Evolutionary conservation across 2,113 vertebrate genomes (phyloP).

Genomic region (Trematocara macrostoma): DNA sequence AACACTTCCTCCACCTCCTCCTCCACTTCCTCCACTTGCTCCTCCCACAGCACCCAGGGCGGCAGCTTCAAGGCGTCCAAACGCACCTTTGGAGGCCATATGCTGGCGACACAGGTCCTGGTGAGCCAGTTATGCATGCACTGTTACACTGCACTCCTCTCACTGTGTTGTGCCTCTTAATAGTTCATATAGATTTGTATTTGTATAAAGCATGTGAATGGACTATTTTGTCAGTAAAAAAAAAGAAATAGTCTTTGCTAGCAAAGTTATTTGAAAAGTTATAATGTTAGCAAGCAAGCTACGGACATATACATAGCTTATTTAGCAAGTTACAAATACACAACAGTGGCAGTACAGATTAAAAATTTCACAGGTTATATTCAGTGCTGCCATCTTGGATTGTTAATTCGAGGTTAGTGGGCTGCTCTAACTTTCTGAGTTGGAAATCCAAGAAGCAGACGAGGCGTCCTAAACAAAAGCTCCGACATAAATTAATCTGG

Average conservation of each 20-base stretch:
- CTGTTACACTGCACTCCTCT: background rate
- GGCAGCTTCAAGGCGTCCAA: conserved; percentile 76
- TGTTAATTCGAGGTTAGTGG: background rate
- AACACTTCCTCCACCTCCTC: background rate
- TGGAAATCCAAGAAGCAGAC: background rate
- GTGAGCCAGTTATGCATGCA: conserved; percentile 13
- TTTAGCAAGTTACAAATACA: background rate
- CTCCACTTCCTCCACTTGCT: conserved; percentile 15
- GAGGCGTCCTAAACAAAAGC: background rate
- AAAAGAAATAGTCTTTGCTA: background rate
- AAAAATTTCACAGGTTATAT: background rate
- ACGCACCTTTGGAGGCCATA: conserved; percentile 92
- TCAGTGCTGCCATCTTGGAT: background rate
- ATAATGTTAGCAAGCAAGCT: background rate
- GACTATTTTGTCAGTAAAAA: background rate
- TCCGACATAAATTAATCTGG: background rate
- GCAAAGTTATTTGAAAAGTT: background rate
- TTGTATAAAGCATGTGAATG: background rate
- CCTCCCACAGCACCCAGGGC: conserved; percentile 59
- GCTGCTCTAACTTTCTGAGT: background rate
- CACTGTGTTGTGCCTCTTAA: background rate
- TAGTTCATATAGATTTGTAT: background rate
- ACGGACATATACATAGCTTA: background rate
- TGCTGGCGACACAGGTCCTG: conserved; percentile 98
- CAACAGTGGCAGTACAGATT: background rate